phyloP scores from a whole-genome alignment of 2,113 vertebrate genomes.

The Rhodinocichla rosea region DNA sequence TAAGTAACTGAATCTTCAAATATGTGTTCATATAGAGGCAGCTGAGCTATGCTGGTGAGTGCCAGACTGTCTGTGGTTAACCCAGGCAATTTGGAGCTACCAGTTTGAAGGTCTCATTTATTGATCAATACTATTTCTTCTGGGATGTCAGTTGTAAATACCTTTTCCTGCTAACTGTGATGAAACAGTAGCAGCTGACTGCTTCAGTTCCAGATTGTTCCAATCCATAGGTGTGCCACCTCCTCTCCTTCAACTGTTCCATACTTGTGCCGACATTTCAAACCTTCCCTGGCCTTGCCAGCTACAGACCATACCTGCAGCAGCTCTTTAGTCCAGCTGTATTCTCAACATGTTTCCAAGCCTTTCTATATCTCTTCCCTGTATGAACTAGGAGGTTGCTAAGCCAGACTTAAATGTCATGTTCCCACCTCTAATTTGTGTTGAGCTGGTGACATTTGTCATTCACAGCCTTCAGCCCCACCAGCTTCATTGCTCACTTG shows the following conservation, averaged over 20 bases:
- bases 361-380: not conserved
- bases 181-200: not conserved
- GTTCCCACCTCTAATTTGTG: not conserved
- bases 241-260: not conserved
- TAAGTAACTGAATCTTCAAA: not conserved
- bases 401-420: not conserved
- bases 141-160: not conserved
- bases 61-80: not conserved
- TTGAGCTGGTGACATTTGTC: not conserved
- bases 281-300: not conserved
- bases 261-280: not conserved
- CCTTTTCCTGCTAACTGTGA: not conserved
- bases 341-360: not conserved
- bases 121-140: not conserved
- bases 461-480: not conserved
- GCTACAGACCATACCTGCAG: not conserved
- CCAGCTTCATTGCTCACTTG: not conserved
- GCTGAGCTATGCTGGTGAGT: not conserved
- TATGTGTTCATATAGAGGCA: not conserved
- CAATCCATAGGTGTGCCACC: not conserved
- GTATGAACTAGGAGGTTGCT: not conserved
- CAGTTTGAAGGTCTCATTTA: not conserved
- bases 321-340: not conserved
- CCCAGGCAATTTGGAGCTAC: not conserved
- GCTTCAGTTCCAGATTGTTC: not conserved